Conservation (phyloP, 2,888 invertebrate species). For the Parascotia fuliginaria region DNA sequence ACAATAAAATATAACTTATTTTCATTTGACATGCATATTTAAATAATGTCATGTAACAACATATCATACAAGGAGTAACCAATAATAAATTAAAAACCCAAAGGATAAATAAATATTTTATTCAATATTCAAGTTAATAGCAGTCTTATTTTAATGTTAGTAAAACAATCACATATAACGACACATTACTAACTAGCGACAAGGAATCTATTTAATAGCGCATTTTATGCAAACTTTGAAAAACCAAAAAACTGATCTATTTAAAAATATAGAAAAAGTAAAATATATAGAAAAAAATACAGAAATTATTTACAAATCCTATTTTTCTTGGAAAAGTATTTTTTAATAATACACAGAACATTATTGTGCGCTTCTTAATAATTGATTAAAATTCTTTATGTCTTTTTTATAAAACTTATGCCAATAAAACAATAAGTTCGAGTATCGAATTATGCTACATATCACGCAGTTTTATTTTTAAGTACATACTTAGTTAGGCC, state of each 20-base stretch:
- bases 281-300: too few species aligned
- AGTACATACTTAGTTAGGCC: slow-evolving; percentile 25
- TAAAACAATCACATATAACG: slow-evolving; percentile 42
- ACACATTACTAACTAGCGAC: slow-evolving; percentile 29
- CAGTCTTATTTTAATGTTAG: slow-evolving; percentile 70
- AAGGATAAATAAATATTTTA: slow-evolving; percentile 71
- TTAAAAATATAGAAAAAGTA: too few species aligned
- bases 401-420: slow-evolving; percentile 34
- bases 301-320: background rate
- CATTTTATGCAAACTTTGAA: too few species aligned
- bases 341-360: too few species aligned
- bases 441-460: slow-evolving; percentile 1
- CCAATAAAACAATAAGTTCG: slow-evolving; percentile 4
- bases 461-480: slow-evolving; percentile 21
- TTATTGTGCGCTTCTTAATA: slow-evolving; percentile 3
- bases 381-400: background rate
- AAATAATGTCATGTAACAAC: slow-evolving; percentile 22
- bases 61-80: slow-evolving; percentile 49
- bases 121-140: slow-evolving; percentile 65
- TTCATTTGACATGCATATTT: slow-evolving; percentile 13
- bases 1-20: background rate
- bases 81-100: slow-evolving; percentile 67
- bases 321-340: too few species aligned
- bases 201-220: slow-evolving; percentile 8
- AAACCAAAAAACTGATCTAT: too few species aligned